A percentile compares a stretch with the other conserved stretches of the same genome.
phyloP scores from a whole-genome alignment of 2,113 vertebrate species.

The Chloebia gouldiae region DNA sequence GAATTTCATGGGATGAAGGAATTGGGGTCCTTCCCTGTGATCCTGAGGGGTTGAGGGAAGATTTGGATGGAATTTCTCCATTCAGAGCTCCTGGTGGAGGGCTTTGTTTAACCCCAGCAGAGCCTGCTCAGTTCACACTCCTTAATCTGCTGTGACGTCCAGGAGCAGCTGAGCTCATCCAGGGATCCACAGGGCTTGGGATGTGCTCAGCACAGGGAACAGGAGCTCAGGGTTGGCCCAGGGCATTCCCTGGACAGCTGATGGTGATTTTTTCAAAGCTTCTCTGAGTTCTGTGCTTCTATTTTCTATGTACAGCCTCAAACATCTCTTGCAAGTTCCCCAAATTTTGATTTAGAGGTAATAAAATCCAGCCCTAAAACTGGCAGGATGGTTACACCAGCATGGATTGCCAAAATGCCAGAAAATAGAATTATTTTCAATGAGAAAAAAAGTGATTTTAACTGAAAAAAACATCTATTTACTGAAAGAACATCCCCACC shows the following conservation, averaged over 20 bases:
- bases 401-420: fast-evolving
- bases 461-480: neutral
- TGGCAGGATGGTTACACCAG: neutral
- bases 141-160: neutral
- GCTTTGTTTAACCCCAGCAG: neutral
- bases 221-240: neutral
- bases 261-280: neutral
- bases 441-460: fast-evolving
- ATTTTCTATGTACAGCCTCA: neutral
- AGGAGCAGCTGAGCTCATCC: neutral
- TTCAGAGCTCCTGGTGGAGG: fast-evolving
- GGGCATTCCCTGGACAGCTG: neutral
- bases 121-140: neutral
- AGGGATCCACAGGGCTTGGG: neutral
- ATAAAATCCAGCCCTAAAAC: neutral
- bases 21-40: fast-evolving
- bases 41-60: neutral
- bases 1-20: neutral
- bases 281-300: fast-evolving
- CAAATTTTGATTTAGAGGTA: fast-evolving
- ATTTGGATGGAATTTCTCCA: neutral
- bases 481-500: neutral
- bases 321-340: neutral
- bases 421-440: neutral
- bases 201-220: neutral